phyloP scores from a whole-genome alignment of 2,113 vertebrate genomes.

The Salvelinus alpinus region DNA sequence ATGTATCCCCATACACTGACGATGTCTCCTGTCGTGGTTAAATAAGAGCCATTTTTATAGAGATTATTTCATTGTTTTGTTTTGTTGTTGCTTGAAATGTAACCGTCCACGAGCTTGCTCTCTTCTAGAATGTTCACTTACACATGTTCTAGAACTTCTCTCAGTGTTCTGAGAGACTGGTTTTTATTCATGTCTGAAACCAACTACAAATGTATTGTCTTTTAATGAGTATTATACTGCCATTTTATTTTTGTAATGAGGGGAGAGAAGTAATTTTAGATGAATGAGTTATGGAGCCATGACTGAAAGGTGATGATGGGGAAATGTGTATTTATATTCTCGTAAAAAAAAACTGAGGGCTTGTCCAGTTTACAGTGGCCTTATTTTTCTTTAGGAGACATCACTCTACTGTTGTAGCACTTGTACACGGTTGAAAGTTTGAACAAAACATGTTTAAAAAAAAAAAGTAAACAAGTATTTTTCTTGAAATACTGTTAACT shows the following conservation, averaged over 20 bases:
- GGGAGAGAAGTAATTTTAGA: conserved; percentile 39
- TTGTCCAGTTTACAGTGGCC: conserved; percentile 73
- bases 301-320: conserved; percentile 20
- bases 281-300: not conserved
- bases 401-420: conserved; percentile 65
- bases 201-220: conserved; percentile 29
- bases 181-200: conserved; percentile 32
- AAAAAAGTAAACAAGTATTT: conserved; percentile 55
- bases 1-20: conserved; percentile 28
- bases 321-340: conserved; percentile 53
- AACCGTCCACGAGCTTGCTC: conserved; percentile 26
- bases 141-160: not conserved
- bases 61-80: not conserved
- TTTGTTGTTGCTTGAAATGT: conserved; percentile 42
- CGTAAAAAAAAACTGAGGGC: conserved; percentile 62
- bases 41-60: not conserved
- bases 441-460: conserved; percentile 12
- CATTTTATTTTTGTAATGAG: conserved; percentile 64
- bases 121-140: conserved; percentile 11
- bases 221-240: conserved; percentile 28
- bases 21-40: not conserved
- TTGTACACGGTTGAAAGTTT: conserved; percentile 59
- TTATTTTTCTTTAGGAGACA: conserved; percentile 66
- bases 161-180: conserved; percentile 4
- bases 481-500: conserved; percentile 67